These are phyloP conservation scores for Rhizoglyphus robini DNA, from an alignment of 1,140 invertebrate genomes.

Conservation along the genomic window DNA sequence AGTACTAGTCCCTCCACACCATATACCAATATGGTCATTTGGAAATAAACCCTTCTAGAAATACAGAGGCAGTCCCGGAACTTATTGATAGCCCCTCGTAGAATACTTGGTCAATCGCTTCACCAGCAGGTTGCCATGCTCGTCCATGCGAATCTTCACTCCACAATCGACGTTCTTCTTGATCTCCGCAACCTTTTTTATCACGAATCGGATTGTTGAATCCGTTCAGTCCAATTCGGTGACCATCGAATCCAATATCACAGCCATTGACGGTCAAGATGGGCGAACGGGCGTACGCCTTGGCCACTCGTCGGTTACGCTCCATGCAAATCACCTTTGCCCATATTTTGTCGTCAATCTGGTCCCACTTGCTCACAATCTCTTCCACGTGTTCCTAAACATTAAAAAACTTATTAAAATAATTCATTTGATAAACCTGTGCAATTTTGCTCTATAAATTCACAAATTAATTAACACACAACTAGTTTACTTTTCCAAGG, in stretches of 20 bases:
- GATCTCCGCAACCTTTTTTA: constrained; percentile 72
- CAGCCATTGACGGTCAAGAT: constrained; percentile 82
- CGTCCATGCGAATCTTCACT: constrained; percentile 86
- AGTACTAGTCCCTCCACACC: no score
- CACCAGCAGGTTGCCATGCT: constrained; percentile 70
- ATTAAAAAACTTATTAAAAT: no score
- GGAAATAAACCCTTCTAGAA: no score
- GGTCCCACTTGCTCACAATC: constrained; percentile 85
- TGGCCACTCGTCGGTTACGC: constrained; percentile 76
- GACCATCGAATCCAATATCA: constrained; percentile 88
- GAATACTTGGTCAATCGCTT: constrained; percentile 33
- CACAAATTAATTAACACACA: no score
- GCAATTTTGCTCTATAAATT: no score
- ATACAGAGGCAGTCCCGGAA: no score
- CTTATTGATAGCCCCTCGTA: no score
- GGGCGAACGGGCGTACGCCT: constrained; percentile 81
- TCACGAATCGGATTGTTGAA: constrained; percentile 89
- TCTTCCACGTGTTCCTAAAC: constrained; percentile 97
- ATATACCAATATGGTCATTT: no score
- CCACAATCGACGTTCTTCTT: constrained; percentile 83
- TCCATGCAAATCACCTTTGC: constrained; percentile 92
- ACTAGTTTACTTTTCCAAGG: no score
- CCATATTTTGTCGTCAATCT: constrained; percentile 95
- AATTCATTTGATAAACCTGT: no score
- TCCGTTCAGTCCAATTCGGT: constrained; percentile 59